Percentiles rank a stretch among this genome's conserved stretches.
Evolutionary conservation across 2,888 invertebrate species (phyloP).

Genomic region (Synergus itoensis): DNA sequence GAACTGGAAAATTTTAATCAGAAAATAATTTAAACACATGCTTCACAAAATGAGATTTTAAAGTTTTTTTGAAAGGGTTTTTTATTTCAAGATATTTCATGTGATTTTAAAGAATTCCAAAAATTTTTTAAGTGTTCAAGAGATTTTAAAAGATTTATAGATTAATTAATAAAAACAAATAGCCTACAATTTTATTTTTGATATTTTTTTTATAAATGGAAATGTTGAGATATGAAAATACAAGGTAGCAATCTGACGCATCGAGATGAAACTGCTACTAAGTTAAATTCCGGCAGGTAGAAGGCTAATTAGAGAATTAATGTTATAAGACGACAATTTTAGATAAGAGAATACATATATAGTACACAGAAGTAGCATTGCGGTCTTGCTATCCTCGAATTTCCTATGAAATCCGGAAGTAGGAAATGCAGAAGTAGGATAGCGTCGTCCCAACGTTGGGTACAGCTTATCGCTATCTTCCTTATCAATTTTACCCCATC

Average conservation of each 20-base stretch:
- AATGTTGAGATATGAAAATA: background rate
- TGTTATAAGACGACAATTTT: constrained; percentile 58
- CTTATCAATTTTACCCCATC: constrained; percentile 50
- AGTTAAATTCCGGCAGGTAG: constrained; percentile 35
- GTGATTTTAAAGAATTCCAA: too few species aligned
- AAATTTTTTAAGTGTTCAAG: too few species aligned
- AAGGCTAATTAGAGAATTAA: constrained; percentile 53
- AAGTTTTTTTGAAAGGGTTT: too few species aligned
- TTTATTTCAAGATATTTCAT: too few species aligned
- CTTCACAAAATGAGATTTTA: too few species aligned
- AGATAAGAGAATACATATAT: constrained; percentile 54
- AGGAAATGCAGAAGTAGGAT: constrained; percentile 52
- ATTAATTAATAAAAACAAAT: too few species aligned
- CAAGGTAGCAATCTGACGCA: constrained; percentile 16
- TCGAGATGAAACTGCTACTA: constrained; percentile 25
- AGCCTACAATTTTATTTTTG: too few species aligned
- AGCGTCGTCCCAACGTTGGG: constrained; percentile 40
- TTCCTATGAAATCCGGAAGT: constrained; percentile 46
- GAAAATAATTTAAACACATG: too few species aligned
- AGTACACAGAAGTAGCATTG: constrained; percentile 50
- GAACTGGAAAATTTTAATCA: too few species aligned
- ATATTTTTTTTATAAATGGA: too few species aligned
- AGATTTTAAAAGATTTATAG: too few species aligned
- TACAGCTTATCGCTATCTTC: constrained; percentile 48
- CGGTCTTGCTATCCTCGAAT: constrained; percentile 40